Conservation (phyloP, 2,113 vertebrate genomes). For the pig (Sus scrofa) region DNA sequence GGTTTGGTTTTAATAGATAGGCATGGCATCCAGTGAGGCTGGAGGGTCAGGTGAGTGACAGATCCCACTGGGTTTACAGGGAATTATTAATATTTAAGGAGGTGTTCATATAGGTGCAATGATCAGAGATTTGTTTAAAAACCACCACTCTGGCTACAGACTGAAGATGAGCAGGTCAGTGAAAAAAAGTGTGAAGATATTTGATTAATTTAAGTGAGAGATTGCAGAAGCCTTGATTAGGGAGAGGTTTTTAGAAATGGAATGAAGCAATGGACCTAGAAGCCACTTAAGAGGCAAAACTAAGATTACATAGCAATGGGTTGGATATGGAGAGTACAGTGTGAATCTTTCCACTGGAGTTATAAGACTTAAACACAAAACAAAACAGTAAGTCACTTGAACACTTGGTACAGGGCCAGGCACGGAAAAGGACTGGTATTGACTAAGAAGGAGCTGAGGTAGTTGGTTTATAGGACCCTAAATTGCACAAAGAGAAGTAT, state of each 20-base stretch:
- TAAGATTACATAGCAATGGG: background rate
- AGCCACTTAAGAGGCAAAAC: background rate
- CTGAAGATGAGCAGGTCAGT: background rate
- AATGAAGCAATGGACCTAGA: background rate
- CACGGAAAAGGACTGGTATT: background rate
- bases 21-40: background rate
- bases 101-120: background rate
- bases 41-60: background rate
- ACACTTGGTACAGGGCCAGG: background rate
- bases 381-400: background rate
- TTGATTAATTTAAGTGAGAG: background rate
- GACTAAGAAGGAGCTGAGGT: background rate
- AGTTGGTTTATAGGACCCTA: too few relatives aligned
- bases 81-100: background rate
- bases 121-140: background rate
- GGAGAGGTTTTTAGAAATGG: background rate
- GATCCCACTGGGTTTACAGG: background rate
- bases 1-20: background rate
- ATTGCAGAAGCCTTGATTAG: background rate
- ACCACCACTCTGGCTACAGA: background rate
- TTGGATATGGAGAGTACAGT: background rate
- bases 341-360: background rate
- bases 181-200: background rate
- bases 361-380: background rate
- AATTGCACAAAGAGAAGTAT: background rate